Evolutionary conservation across 2,113 vertebrate species (phyloP).

Genomic region (Microtus richardsoni): DNA sequence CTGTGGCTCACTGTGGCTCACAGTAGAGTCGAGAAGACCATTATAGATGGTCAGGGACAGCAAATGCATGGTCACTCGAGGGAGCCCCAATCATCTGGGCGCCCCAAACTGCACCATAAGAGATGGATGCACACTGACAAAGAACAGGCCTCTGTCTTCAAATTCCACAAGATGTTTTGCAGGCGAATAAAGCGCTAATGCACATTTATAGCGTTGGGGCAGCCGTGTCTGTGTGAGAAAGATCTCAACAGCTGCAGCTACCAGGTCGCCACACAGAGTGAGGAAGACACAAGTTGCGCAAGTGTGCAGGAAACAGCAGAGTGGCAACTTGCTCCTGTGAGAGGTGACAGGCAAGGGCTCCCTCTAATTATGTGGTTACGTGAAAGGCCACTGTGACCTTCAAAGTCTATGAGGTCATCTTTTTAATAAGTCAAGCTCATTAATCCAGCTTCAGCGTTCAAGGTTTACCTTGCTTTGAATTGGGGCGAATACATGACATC

Average conservation of each 20-base stretch:
- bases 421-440: constrained; percentile 46
- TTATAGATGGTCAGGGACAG: background rate
- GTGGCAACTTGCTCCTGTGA: background rate
- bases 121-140: background rate
- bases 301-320: background rate
- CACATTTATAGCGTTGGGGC: background rate
- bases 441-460: background rate
- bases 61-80: background rate
- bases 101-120: fast-evolving
- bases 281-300: background rate
- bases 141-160: background rate
- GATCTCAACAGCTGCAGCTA: background rate
- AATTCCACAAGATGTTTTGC: background rate
- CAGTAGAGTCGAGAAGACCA: fast-evolving
- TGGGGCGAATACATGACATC: background rate
- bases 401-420: constrained; percentile 14
- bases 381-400: background rate
- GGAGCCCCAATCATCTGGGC: no score
- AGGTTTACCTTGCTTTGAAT: background rate
- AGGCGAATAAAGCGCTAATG: background rate
- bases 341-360: background rate
- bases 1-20: no score
- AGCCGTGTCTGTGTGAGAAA: background rate
- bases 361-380: background rate
- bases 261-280: background rate